Conservation (phyloP, 2,888 invertebrate species). For the Euzophera pinguis region DNA sequence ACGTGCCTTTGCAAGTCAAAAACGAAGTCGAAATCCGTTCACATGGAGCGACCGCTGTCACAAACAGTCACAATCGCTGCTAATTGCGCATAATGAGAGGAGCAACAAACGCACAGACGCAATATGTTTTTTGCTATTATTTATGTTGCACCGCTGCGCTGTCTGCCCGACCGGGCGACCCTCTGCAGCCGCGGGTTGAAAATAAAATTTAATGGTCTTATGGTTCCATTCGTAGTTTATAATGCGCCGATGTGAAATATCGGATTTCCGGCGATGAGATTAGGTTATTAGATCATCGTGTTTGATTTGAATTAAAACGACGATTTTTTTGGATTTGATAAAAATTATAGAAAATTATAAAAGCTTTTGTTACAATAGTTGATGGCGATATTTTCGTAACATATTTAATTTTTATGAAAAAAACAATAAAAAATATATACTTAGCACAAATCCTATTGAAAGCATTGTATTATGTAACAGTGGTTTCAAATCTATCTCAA, state of each 20-base stretch:
- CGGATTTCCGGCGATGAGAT: slow-evolving; percentile 61
- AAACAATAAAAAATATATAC: too few species aligned
- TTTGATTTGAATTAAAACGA: not conserved
- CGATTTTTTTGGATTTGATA: too few species aligned
- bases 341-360: too few species aligned
- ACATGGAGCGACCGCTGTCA: slow-evolving; percentile 62
- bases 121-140: slow-evolving; percentile 76
- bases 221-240: slow-evolving; percentile 52
- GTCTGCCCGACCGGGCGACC: too few species aligned
- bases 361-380: too few species aligned
- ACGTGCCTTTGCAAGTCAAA: slow-evolving; percentile 41
- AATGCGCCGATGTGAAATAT: slow-evolving; percentile 60
- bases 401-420: too few species aligned
- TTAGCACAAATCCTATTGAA: too few species aligned
- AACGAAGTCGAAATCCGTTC: slow-evolving; percentile 71
- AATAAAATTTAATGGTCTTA: slow-evolving; percentile 76
- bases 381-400: too few species aligned
- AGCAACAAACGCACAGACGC: slow-evolving; percentile 54
- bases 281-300: slow-evolving; percentile 33
- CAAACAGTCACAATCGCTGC: slow-evolving; percentile 76
- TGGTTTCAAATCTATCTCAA: too few species aligned
- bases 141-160: slow-evolving; percentile 64
- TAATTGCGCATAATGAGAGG: slow-evolving; percentile 79
- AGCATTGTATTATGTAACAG: too few species aligned
- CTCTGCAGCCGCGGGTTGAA: slow-evolving; percentile 53